A percentile compares a stretch with the other conserved stretches of the same genome.
These are phyloP conservation scores for Drosophila emarginata DNA, from an alignment of 2,888 invertebrate genomes.

Conservation along the genomic window DNA sequence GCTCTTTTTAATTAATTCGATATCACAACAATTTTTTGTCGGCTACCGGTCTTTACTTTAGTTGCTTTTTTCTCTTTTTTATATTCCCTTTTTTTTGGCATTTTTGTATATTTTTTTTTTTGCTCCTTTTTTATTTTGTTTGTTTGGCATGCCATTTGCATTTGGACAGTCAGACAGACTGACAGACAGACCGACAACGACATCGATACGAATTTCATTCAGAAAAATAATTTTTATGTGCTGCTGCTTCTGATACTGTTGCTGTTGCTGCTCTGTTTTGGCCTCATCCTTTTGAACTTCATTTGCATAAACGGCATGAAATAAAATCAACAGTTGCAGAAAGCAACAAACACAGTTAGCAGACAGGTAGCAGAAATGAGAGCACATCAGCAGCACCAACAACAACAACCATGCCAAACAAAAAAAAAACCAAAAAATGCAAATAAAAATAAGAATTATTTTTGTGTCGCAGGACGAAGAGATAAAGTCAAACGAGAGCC, in stretches of 20 bases:
- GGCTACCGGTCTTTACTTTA: conserved; percentile 69
- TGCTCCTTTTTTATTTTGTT: not conserved
- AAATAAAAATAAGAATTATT: conserved; percentile 50
- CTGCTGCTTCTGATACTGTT: conserved; percentile 35
- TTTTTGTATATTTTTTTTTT: not conserved
- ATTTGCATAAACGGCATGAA: conserved; percentile 77
- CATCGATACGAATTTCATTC: conserved; percentile 74
- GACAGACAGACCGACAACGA: conserved; percentile 53
- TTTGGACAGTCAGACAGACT: too few species aligned
- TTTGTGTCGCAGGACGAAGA: conserved; percentile 57
- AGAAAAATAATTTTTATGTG: conserved; percentile 76
- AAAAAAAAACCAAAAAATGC: conserved; percentile 33
- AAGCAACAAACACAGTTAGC: conserved; percentile 49
- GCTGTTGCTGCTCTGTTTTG: conserved; percentile 50
- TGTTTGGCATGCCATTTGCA: conserved; percentile 63
- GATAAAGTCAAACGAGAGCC: conserved; percentile 55
- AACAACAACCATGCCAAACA: too few species aligned
- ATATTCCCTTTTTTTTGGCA: not conserved
- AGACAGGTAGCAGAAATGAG: conserved; percentile 61
- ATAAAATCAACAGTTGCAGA: conserved; percentile 72
- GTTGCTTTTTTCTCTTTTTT: conserved; percentile 12
- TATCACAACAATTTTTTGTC: conserved; percentile 71
- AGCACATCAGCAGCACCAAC: not conserved
- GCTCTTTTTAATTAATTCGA: conserved; percentile 73
- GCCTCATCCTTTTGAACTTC: conserved; percentile 70